Evolutionary conservation across 1,140 invertebrate species (phyloP), one percentile per base, ranked within the genome.

Genomic region (Danaus plexippus): DNA sequence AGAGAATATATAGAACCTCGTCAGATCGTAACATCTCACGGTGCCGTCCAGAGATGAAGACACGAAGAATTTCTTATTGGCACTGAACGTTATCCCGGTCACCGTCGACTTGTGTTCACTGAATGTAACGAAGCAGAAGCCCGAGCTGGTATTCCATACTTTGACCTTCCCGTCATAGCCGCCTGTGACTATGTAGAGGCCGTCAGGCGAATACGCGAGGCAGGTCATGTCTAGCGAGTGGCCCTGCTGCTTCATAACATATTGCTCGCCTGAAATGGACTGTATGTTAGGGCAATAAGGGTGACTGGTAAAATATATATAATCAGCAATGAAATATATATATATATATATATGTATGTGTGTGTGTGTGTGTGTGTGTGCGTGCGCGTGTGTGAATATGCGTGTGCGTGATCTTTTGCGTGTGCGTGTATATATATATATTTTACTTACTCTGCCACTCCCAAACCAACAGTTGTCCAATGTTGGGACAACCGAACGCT

Each of bases 161-260:
- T 99, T 99, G 0, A 99, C 93, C 89, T 98, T 99, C 1, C 95
- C 96, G 87, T 99, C 97, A 69, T 96, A 93, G 0, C 97, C 96
- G 9, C 98, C 98, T 0, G 97, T 98, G 0, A 92, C 96, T 47
- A 99, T 91, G 66, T 94, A 92, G 64, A 94, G 91, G 0, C 96
- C 97, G 87, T 99, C 97, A 0, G 94, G 92, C 0, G 96, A 98
- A 84, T 98, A 99, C 0, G 92, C 89, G 8, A 98, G 86, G 74
- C 93, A 94, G 9, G 91, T 93, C 92, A 98, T 97, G 72, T 94
- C 94, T 72, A 94, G 93, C 48, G 92, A 92, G 73, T 99, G 98
- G 0, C 96, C 96, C 86, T 99, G 97, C 72, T 99, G 97, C 77
- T 99, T 99, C 90, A 99, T 92, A 0, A 98, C 93, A 71, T 98